Base-by-base conservation (phyloP, 1,140 invertebrate species). In the Caenorhabditis latens region DNA sequence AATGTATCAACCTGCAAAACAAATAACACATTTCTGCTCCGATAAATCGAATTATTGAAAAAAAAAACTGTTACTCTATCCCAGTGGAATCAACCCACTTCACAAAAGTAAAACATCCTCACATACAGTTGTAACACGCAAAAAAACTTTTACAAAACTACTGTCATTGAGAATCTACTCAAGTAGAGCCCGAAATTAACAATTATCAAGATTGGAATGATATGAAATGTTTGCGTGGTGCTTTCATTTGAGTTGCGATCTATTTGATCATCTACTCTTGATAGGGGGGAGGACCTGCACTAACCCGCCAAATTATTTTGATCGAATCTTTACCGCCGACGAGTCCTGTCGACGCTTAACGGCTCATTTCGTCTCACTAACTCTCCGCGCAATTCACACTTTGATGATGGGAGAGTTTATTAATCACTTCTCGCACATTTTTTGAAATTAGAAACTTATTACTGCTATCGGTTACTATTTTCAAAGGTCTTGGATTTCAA, bases 211-310 rank as follows among this genome's bases (percentile, higher is more conserved):
- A 79, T 53, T 53, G 53, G 71, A 79, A 79, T 79, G 40, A 16
- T 21, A 67, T 61, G 11, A n/a, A 71, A 43, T 79, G 71, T 79
- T 79, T 79, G 71, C 46, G 71, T 79, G 71, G 46, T 79, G 46
- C 71, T 79, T 79, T 79, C 71, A 48, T 50, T 79, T 79, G 71
- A 79, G 71, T 79, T 50, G 43, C 71, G 46, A 79, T 79, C 46
- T 79, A 79, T 79, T 79, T 79, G 71, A 79, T 79, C 46, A 79
- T 79, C 71, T 50, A 79, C 71, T 79, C 71, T 79, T 79, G 71
- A 79, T 79, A 9, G 50, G 71, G 32, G n/a, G 46, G 67, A 7
- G 24, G 21, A 11, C 13, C 67, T 79, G 71, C 71, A 79, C 71
- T 79, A 79, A 79, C 71, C 71, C 71, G 71, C 71, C 71, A 79